Conservation (phyloP, 2,888 invertebrate species). For the Parnassius smintheus region DNA sequence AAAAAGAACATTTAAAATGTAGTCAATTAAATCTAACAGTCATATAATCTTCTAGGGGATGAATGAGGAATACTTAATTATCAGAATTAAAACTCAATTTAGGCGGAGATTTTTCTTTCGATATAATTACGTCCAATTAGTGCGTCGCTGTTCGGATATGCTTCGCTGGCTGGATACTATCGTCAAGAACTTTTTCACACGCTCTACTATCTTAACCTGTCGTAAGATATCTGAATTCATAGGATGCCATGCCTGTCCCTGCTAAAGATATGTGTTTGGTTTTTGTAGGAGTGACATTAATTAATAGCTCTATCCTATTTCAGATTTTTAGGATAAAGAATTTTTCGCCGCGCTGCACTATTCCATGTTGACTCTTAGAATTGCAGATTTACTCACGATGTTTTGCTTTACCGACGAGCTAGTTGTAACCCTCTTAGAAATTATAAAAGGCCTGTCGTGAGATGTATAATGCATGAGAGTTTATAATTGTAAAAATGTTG, state of each 20-base stretch:
- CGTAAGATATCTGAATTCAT: slow-evolving; percentile 34
- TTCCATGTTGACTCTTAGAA: too few relatives aligned
- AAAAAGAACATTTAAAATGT: not conserved
- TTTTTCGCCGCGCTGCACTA: too few relatives aligned
- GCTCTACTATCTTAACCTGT: slow-evolving; percentile 45
- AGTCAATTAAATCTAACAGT: slow-evolving; percentile 21
- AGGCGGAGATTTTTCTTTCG: slow-evolving; percentile 31
- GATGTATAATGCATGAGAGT: too few relatives aligned
- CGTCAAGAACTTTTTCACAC: slow-evolving; percentile 61
- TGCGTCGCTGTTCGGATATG: slow-evolving; percentile 42
- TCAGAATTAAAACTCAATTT: slow-evolving; percentile 28
- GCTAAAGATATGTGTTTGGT: too few relatives aligned
- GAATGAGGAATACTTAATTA: slow-evolving; percentile 27
- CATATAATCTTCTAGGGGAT: slow-evolving; percentile 17
- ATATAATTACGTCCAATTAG: slow-evolving; percentile 54
- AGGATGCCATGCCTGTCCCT: not conserved
- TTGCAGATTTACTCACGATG: too few relatives aligned
- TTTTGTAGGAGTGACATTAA: too few relatives aligned
- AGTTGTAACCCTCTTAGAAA: too few relatives aligned
- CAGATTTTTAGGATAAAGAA: too few relatives aligned
- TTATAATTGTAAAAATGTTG: too few relatives aligned
- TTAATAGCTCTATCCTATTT: too few relatives aligned
- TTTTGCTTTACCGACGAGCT: too few relatives aligned
- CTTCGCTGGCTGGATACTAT: slow-evolving; percentile 50
- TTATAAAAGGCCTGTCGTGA: too few relatives aligned